Base-by-base conservation (phyloP, 2,888 invertebrate species). In the Nomada fabriciana region DNA sequence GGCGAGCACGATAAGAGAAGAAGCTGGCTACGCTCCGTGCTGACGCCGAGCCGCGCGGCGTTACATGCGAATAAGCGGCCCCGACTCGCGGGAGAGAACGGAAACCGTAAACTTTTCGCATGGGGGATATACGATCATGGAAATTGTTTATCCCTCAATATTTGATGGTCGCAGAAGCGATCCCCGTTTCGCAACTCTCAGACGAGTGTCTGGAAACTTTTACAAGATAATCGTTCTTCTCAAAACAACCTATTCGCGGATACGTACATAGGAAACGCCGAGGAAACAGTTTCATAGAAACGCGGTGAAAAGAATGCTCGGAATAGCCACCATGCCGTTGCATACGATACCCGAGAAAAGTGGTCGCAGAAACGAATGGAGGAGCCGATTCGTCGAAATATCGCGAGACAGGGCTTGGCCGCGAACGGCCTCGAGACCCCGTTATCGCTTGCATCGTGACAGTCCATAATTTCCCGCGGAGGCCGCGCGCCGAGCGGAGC, bases 391-490 rank as follows among this genome's bases (percentile, higher is more conserved):
- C 57, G 72, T 76, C 68, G 76, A 82, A 82, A 82, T 76, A 63
- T 73, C 83, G 60, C 59, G 72, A 55, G 73, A 61, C 80, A 61
- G 61, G 47, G 42, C 3, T 18, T 23, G 70, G 82, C 64, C 80
- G 65, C 71, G 76, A 47, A 82, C 83, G 77, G 88, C 82, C 86
- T 76, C 74, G 78, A 76, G 64, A 59, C 53, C 72, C 53, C 63
- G 79, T 87, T 87, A 88, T 88, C 88, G 80, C 67, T 23, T 60
- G 77, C 76, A 89, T 90, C 86, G 86, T 81, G 88, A 89, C 86
- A 85, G 84, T 86, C 85, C 88, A 89, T 90, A 89, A 90, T 88
- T 89, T 88, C 87, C 86, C 84, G 80, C 76, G 80, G 74, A 74
- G 79, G 52, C 67, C 43, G 55, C 55, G 72, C 64, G 76, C 64